Conservation (phyloP, 2,113 vertebrate species). For the Chroicocephalus ridibundus region DNA sequence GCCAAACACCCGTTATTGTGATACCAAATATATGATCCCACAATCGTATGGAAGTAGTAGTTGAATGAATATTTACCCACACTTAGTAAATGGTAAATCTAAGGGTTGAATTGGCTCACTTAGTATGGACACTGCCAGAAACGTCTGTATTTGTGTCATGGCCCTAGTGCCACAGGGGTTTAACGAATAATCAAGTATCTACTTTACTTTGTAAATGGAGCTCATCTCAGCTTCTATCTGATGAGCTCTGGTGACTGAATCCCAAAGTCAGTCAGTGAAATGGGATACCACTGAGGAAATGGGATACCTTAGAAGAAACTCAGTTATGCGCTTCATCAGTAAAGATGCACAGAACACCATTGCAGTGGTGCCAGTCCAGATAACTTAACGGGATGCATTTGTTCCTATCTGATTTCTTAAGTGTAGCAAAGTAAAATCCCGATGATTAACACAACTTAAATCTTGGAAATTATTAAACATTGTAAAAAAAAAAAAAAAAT, state of each 20-base stretch:
- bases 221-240: background rate
- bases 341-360: background rate
- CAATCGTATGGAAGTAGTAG: background rate
- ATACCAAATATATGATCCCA: background rate
- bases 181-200: background rate
- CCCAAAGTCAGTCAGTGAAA: background rate
- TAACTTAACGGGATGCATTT: background rate
- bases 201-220: background rate
- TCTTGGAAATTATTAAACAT: background rate
- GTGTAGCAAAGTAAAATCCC: background rate
- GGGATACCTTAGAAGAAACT: constrained; percentile 1
- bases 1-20: background rate
- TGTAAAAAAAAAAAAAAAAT: background rate
- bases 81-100: background rate
- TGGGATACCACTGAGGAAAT: background rate
- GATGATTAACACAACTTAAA: background rate
- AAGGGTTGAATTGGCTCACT: background rate
- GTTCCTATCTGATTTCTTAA: background rate
- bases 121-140: background rate
- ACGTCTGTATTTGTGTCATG: accelerated
- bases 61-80: background rate
- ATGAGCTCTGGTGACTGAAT: background rate
- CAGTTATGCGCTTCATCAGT: background rate
- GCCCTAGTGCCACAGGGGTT: background rate
- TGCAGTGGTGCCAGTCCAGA: background rate